Conservation (phyloP, 2,888 invertebrate genomes). For the Craniophora ligustri region DNA sequence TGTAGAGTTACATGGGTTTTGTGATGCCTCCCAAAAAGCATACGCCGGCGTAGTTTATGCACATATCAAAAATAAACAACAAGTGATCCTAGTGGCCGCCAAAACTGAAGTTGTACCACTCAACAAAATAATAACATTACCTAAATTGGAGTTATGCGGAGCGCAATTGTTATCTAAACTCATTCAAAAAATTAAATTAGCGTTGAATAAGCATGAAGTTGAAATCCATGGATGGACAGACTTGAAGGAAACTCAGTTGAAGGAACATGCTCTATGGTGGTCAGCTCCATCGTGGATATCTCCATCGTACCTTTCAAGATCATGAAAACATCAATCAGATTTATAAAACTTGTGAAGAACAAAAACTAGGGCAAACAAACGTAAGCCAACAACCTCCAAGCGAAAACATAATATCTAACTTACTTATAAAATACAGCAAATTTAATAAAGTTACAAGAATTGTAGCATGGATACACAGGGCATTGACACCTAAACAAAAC, state of each 20-base stretch:
- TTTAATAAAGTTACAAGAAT: background rate
- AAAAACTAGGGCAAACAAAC: background rate
- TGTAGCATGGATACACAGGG: background rate
- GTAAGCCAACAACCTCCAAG: background rate
- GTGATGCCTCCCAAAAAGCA: too few relatives aligned
- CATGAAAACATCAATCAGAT: background rate
- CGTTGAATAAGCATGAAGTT: constrained; percentile 5
- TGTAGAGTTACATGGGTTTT: too few relatives aligned
- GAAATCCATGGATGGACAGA: background rate
- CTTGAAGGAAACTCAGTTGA: background rate
- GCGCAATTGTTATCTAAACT: too few relatives aligned
- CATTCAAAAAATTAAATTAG: background rate
- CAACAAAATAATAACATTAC: too few relatives aligned
- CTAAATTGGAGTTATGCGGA: too few relatives aligned
- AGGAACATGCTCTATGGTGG: constrained; percentile 6
- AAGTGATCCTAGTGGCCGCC: too few relatives aligned
- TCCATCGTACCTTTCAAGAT: background rate
- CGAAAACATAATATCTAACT: background rate
- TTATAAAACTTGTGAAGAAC: background rate
- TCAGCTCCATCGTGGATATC: background rate
- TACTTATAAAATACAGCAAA: background rate
- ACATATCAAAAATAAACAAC: too few relatives aligned
- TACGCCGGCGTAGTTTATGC: too few relatives aligned
- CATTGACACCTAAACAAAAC: background rate
- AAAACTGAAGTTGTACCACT: too few relatives aligned